A percentile compares a stretch with the other conserved stretches of the same genome.
phyloP scores from a whole-genome alignment of 2,797 vertebrate species.

The Hippoglossus hippoglossus region DNA sequence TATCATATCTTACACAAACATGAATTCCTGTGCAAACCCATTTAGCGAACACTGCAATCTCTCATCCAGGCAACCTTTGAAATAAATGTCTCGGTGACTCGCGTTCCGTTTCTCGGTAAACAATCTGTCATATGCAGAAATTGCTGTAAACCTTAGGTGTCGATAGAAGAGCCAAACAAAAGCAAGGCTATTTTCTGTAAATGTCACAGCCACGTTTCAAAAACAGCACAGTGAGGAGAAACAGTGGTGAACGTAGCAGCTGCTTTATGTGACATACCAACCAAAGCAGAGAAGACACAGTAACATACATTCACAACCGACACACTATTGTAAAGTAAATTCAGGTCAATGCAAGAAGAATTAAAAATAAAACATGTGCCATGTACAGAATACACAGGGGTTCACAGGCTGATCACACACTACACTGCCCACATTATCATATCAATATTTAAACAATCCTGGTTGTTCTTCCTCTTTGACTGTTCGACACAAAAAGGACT shows the following conservation, averaged over 20 bases:
- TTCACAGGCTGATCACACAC: slow-evolving; percentile 41
- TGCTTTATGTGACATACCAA: background rate
- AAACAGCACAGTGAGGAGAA: background rate
- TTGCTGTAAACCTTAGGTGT: slow-evolving; percentile 16
- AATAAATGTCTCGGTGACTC: slow-evolving; percentile 48
- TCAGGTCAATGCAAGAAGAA: slow-evolving; percentile 37
- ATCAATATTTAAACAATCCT: slow-evolving; percentile 58
- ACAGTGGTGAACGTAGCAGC: background rate
- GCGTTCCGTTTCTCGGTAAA: slow-evolving; percentile 38
- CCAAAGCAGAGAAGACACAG: background rate
- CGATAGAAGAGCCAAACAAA: slow-evolving; percentile 23
- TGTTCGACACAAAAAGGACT: slow-evolving; percentile 13
- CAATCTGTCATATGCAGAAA: slow-evolving; percentile 37
- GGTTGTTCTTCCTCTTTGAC: slow-evolving; percentile 15
- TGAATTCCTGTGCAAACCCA: slow-evolving; percentile 12
- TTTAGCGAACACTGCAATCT: slow-evolving; percentile 18
- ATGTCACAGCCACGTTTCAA: slow-evolving; percentile 20
- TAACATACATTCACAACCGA: background rate
- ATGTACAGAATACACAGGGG: slow-evolving; percentile 23
- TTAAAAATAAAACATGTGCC: slow-evolving; percentile 38
- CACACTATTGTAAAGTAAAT: slow-evolving; percentile 6
- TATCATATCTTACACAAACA: slow-evolving; percentile 6
- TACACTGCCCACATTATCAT: slow-evolving; percentile 10
- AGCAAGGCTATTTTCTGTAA: slow-evolving; percentile 17
- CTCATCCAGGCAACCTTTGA: slow-evolving; percentile 29